phyloP scores from a whole-genome alignment of 2,888 invertebrate species.

The Lochmaea crataegi region DNA sequence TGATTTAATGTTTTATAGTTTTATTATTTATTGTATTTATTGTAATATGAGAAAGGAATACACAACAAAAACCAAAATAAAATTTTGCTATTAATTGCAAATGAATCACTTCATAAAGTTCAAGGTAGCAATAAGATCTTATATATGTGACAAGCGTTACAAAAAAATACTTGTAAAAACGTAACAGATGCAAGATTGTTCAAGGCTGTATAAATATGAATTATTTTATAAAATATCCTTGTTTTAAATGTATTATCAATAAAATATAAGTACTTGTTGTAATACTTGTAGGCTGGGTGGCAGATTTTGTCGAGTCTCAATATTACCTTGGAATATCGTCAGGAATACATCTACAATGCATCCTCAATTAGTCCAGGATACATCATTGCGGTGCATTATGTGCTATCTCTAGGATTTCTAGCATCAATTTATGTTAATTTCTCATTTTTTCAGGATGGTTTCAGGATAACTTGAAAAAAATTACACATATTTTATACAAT shows the following conservation, averaged over 20 bases:
- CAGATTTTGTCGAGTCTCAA: too few species aligned
- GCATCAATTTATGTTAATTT: too few species aligned
- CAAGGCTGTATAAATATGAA: constrained; percentile 53
- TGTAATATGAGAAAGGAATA: background rate
- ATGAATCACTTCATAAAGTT: constrained; percentile 54
- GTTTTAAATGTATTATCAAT: constrained; percentile 1
- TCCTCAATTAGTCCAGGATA: too few species aligned
- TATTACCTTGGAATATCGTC: too few species aligned
- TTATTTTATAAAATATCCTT: constrained; percentile 44
- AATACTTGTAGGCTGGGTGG: too few species aligned
- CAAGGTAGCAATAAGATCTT: constrained; percentile 54
- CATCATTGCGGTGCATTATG: too few species aligned
- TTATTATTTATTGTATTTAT: constrained; percentile 11
- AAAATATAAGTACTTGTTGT: too few species aligned
- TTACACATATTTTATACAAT: too few species aligned
- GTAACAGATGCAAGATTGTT: constrained; percentile 49
- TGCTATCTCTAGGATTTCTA: too few species aligned
- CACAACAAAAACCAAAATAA: constrained; percentile 6
- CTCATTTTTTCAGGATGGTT: too few species aligned
- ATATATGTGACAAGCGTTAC: constrained; percentile 48
- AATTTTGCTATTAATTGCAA: constrained; percentile 34
- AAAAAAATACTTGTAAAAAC: constrained; percentile 41
- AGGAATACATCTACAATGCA: too few species aligned
- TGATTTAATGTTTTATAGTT: background rate
- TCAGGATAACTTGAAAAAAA: too few species aligned